Percentiles rank a stretch among this genome's conserved stretches.
Conservation (phyloP, 2,888 invertebrate genomes). For the Lasioglossum vierecki region DNA sequence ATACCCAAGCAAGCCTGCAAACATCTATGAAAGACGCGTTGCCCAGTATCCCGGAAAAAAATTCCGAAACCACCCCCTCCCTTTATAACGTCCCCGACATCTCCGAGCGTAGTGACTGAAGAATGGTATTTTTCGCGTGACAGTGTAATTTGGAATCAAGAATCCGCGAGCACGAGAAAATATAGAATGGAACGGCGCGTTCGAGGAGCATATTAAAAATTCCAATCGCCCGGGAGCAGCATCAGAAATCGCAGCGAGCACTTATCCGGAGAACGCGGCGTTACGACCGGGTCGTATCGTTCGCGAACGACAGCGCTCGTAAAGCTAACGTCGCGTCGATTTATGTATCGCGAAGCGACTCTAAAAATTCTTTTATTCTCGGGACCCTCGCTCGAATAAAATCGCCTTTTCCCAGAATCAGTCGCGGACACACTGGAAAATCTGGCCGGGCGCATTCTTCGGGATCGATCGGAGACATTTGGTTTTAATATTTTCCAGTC, state of each 20-base stretch:
- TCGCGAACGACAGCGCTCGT: constrained; percentile 7
- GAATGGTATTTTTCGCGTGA: background rate
- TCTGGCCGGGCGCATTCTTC: background rate
- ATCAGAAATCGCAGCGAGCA: background rate
- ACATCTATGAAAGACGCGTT: background rate
- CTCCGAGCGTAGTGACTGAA: background rate
- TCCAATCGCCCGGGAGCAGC: background rate
- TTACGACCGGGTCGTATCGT: background rate
- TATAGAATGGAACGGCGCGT: background rate
- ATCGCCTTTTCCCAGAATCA: background rate
- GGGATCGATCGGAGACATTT: constrained; percentile 6
- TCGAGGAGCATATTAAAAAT: background rate
- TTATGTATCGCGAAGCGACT: background rate
- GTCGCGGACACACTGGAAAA: background rate
- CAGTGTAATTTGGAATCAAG: background rate
- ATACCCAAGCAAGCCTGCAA: background rate
- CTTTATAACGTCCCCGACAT: background rate
- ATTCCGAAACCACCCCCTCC: background rate
- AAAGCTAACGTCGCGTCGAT: constrained; percentile 8
- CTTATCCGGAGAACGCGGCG: background rate
- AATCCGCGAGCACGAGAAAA: background rate
- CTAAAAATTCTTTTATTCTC: constrained; percentile 3
- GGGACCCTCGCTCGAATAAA: background rate
- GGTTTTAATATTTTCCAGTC: constrained; percentile 13
- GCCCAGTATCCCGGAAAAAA: background rate